phyloP scores from a whole-genome alignment of 2,888 invertebrate species.

The Drosophila picticornis region DNA sequence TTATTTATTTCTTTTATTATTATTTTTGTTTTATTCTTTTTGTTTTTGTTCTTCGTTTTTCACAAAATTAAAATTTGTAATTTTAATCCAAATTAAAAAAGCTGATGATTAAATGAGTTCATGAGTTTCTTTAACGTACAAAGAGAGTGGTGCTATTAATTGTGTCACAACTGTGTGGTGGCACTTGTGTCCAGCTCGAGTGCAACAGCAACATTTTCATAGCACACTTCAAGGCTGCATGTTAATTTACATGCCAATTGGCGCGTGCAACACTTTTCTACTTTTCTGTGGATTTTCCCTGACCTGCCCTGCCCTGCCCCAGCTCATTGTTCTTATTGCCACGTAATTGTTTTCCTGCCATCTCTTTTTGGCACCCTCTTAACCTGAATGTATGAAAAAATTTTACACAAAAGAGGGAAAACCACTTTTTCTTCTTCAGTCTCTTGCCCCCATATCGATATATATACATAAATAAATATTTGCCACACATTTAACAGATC shows the following conservation, averaged over 20 bases:
- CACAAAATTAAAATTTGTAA: neutral
- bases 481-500: constrained; percentile 21
- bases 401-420: neutral
- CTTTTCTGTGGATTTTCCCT: neutral
- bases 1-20: neutral
- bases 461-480: constrained; percentile 1
- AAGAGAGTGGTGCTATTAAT: neutral
- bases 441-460: constrained; percentile 11
- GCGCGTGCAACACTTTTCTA: constrained; percentile 38
- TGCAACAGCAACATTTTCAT: constrained; percentile 50
- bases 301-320: neutral
- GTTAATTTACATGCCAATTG: constrained; percentile 76
- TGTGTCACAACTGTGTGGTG: neutral
- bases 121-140: neutral
- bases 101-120: neutral
- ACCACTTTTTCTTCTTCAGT: neutral
- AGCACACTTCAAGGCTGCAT: constrained; percentile 74
- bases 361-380: constrained; percentile 17
- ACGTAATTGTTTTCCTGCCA: constrained; percentile 51
- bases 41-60: neutral
- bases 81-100: too few relatives aligned
- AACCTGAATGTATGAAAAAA: constrained; percentile 18
- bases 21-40: neutral
- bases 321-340: constrained; percentile 41
- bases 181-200: constrained; percentile 59